A percentile compares a stretch with the other conserved stretches of the same genome.
Evolutionary conservation across 2,888 invertebrate genomes (phyloP).

Genomic region (Microctonus hyperodae): DNA sequence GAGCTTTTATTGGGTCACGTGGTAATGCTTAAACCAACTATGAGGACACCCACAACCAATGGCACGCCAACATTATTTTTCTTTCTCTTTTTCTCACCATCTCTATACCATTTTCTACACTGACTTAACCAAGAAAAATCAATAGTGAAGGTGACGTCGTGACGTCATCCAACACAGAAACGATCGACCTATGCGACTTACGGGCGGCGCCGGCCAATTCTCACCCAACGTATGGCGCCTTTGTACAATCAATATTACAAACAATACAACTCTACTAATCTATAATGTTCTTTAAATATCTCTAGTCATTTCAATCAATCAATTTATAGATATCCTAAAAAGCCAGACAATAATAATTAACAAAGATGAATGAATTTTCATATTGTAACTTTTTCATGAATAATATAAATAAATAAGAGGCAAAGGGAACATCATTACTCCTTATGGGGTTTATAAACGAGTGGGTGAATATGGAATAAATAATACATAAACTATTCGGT

Average conservation of each 20-base stretch:
- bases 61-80: background rate
- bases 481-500: background rate
- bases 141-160: slow-evolving; percentile 33
- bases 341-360: too few relatives aligned
- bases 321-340: too few relatives aligned
- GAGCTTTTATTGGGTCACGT: slow-evolving; percentile 12
- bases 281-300: background rate
- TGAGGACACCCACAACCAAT: slow-evolving; percentile 25
- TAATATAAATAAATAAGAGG: background rate
- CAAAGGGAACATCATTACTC: background rate
- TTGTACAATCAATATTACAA: slow-evolving; percentile 53
- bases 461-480: background rate
- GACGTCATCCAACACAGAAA: slow-evolving; percentile 37
- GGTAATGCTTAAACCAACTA: background rate
- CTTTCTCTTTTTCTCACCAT: slow-evolving; percentile 9
- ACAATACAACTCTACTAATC: slow-evolving; percentile 21
- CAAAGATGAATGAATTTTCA: background rate
- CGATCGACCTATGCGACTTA: slow-evolving; percentile 58
- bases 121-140: slow-evolving; percentile 22
- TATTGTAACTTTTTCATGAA: background rate
- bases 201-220: slow-evolving; percentile 60
- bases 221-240: slow-evolving; percentile 38
- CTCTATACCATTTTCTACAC: background rate
- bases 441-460: background rate
- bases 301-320: background rate